Conservation (phyloP, 2,113 vertebrate genomes). For the Mixornis gularis region DNA sequence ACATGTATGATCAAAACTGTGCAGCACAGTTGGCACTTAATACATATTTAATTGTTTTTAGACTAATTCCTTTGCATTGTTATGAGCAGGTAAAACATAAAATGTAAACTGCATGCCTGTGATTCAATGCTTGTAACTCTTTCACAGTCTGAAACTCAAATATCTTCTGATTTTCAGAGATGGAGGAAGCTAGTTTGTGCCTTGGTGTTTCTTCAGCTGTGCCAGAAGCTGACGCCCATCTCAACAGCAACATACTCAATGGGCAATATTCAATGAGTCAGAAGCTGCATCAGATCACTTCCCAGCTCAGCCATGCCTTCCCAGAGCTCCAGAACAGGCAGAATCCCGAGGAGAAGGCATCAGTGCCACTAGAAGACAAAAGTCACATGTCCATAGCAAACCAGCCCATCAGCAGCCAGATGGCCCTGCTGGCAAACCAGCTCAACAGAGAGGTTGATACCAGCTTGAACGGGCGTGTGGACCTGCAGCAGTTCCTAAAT, state of each 20-base stretch:
- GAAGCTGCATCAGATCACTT: conserved; percentile 95
- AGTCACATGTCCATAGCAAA: conserved; percentile 85
- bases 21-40: conserved; percentile 68
- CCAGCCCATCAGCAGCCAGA: conserved; percentile 94
- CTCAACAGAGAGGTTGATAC: conserved; percentile 92
- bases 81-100: conserved; percentile 40
- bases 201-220: conserved; percentile 94
- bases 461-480: conserved; percentile 90
- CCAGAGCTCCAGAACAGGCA: conserved; percentile 90
- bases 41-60: conserved; percentile 69
- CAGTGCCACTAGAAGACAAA: conserved; percentile 88
- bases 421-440: conserved; percentile 93
- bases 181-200: conserved; percentile 99
- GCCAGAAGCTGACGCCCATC: conserved; percentile 87
- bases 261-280: conserved; percentile 99
- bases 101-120: not conserved
- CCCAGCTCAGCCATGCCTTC: conserved; percentile 96
- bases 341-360: conserved; percentile 86
- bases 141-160: conserved; percentile 53
- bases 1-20: conserved; percentile 38
- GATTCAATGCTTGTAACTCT: not conserved
- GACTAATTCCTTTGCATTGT: conserved; percentile 49
- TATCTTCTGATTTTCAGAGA: conserved; percentile 79
- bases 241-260: conserved; percentile 91
- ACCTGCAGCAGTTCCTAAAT: conserved; percentile 96